Percentiles rank a stretch among this genome's conserved stretches.
phyloP scores from a whole-genome alignment of 2,888 invertebrate species.

The Lacanobia wlatinum region DNA sequence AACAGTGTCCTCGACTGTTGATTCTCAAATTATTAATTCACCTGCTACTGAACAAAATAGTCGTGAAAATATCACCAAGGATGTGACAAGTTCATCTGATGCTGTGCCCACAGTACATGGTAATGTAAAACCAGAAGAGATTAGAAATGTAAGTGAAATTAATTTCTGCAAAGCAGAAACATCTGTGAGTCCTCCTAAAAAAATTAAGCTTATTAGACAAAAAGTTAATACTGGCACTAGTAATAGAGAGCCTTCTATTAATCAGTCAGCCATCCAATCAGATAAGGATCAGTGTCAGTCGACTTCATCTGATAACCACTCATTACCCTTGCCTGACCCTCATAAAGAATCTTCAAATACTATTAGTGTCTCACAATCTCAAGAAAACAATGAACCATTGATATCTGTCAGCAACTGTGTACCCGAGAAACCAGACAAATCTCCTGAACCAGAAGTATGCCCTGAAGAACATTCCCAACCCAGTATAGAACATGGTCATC shows the following conservation, averaged over 20 bases:
- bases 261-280: conserved; percentile 62
- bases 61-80: conserved; percentile 82
- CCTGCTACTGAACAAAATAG: conserved; percentile 73
- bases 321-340: conserved; percentile 63
- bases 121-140: conserved; percentile 85
- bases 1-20: conserved; percentile 88
- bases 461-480: conserved; percentile 61
- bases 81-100: conserved; percentile 89
- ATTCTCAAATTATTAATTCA: conserved; percentile 78
- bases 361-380: conserved; percentile 67
- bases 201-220: conserved; percentile 88
- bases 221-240: conserved; percentile 77
- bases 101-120: conserved; percentile 81
- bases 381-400: conserved; percentile 43
- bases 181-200: conserved; percentile 84
- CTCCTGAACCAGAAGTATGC: conserved; percentile 33
- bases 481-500: conserved; percentile 34
- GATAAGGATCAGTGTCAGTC: conserved; percentile 83
- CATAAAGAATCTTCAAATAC: conserved; percentile 65
- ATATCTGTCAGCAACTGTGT: conserved; percentile 48
- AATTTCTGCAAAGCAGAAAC: conserved; percentile 90
- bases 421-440: conserved; percentile 37
- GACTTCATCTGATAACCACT: conserved; percentile 77
- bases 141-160: conserved; percentile 87
- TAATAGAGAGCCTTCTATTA: conserved; percentile 71